Evolutionary conservation across 1,140 invertebrate genomes (phyloP), one percentile per base, ranked within the genome.

Genomic region (Atta cephalotes): DNA sequence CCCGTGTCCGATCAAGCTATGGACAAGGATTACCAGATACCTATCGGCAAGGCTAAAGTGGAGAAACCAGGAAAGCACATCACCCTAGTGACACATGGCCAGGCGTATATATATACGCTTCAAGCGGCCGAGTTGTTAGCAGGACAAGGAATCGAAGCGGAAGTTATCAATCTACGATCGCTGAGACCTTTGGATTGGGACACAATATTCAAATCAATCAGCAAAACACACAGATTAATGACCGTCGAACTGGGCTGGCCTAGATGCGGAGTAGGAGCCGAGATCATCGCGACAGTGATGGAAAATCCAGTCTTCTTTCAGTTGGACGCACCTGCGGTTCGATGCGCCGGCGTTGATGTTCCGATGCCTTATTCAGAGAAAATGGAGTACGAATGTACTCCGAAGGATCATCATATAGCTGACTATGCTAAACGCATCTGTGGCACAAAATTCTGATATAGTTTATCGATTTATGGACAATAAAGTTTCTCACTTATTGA

Each of bases 11-110:
- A 97, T 87, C 96, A 97, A 93, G 96, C 95, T 21, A 87, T 97
- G 82, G 95, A 95, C 53, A 95, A 96, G 81, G 96, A 98, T 92
- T 98, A 97, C 93, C 87, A 96, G 2, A 88, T 98, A 68, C 97
- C 97, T 3, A 96, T 98, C 92, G 97, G 97, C 76, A 98, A 98
- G 94, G 97, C 97, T 31, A 97, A 98, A 94, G 96, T 98, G 88
- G 97, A 97, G 94, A 95, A 95, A 92, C 86, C 91, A 90, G 97
- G 97, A n/a, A 95, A 95, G 60, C 95, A 97, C 93, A 93, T 97
- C 18, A 98, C 97, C 16, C 90, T 98, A 81, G 96, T 97, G 14
- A 91, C 96, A 6, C 96, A 96, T 91, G 88, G 88, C 25, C 87
- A 90, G 70, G 95, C 94, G 80, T 97, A 97, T 21, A 94, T 95